These are phyloP conservation scores for Epirrhoe alternata DNA, from an alignment of 2,888 invertebrate species.

Conservation along the genomic window DNA sequence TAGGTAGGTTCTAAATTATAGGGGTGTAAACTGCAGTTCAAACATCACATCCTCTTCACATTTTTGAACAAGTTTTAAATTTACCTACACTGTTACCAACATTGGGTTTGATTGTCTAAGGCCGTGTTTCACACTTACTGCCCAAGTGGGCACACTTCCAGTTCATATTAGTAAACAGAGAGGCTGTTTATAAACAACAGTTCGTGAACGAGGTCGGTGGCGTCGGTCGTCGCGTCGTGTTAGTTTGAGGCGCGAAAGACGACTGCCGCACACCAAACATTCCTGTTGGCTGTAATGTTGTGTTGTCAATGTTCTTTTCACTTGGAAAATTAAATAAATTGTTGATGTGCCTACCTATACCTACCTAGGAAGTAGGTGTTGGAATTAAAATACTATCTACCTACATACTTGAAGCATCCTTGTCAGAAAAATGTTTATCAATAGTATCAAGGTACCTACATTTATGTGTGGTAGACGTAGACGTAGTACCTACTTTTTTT, in stretches of 20 bases:
- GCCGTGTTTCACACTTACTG: slow-evolving; percentile 42
- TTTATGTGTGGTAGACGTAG: too few relatives aligned
- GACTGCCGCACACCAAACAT: slow-evolving; percentile 22
- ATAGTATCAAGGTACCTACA: too few relatives aligned
- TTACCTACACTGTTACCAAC: not conserved
- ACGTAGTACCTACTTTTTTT: not conserved
- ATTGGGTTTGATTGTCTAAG: not conserved
- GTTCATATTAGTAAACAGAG: slow-evolving; percentile 50
- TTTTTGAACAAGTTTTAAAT: not conserved
- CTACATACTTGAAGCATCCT: too few relatives aligned
- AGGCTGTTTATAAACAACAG: slow-evolving; percentile 39
- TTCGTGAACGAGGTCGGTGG: slow-evolving; percentile 14
- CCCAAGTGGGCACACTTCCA: slow-evolving; percentile 50
- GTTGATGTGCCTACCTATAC: not conserved
- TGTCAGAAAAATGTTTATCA: too few relatives aligned
- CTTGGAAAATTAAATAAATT: not conserved
- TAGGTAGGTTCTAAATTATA: not conserved
- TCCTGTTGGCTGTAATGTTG: not conserved
- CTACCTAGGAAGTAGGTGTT: not conserved
- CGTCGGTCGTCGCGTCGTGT: slow-evolving; percentile 13
- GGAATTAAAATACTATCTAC: too few relatives aligned
- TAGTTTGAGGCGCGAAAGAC: slow-evolving; percentile 17
- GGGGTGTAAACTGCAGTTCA: not conserved
- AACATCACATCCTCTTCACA: not conserved
- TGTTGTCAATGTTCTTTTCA: not conserved